These are phyloP conservation scores for Aleiodes alternator DNA, from an alignment of 2,888 invertebrate genomes.

Conservation along the genomic window DNA sequence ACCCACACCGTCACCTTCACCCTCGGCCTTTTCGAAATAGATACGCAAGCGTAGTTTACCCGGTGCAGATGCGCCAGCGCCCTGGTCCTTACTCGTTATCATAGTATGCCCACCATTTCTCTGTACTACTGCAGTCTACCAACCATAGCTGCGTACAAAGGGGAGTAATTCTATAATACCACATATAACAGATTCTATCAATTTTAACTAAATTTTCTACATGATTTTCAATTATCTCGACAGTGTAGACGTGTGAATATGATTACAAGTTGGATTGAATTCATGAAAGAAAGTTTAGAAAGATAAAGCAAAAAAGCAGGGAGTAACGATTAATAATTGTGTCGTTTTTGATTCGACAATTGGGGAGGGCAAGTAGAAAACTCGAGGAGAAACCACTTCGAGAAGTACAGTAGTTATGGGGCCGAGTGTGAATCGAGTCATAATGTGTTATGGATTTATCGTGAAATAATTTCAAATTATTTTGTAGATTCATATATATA, in stretches of 20 bases:
- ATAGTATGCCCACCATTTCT: constrained; percentile 6
- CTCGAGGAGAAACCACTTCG: background rate
- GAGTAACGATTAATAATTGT: no score
- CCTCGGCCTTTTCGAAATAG: background rate
- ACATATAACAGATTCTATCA: background rate
- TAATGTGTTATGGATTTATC: constrained; percentile 25
- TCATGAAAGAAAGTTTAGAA: background rate
- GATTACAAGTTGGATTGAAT: background rate
- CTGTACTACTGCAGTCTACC: constrained; percentile 21
- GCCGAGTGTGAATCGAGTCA: background rate
- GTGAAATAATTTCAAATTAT: background rate
- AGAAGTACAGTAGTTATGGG: background rate
- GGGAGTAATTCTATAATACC: background rate
- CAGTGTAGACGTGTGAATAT: background rate
- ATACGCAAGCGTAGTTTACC: background rate
- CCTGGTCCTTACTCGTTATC: background rate
- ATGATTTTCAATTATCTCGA: background rate
- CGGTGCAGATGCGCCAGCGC: constrained; percentile 1
- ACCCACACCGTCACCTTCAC: background rate
- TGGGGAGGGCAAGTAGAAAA: background rate
- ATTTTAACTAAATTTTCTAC: background rate
- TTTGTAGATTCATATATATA: background rate
- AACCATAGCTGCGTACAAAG: constrained; percentile 24
- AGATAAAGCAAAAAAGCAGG: background rate
- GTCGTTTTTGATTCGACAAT: background rate